Evolutionary conservation across 2,113 vertebrate species (phyloP).

Genomic region (Macrotus californicus): DNA sequence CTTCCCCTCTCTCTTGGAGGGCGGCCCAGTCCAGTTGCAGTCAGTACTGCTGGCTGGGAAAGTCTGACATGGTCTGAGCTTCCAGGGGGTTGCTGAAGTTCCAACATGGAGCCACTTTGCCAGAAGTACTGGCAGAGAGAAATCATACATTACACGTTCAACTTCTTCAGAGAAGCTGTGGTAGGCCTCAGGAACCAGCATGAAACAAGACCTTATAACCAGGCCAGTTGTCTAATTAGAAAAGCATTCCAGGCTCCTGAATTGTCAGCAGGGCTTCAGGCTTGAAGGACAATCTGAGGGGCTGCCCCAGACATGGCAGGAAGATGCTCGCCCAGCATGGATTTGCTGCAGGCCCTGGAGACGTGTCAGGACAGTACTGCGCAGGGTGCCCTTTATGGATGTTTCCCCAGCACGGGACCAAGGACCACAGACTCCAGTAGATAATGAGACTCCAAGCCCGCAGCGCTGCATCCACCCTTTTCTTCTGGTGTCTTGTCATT

Average conservation of each 20-base stretch:
- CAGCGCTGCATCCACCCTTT: background rate
- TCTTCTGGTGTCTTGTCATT: background rate
- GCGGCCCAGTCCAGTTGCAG: background rate
- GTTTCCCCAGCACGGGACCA: background rate
- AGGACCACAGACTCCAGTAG: background rate
- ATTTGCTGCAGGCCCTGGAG: slow-evolving; percentile 14
- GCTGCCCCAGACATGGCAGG: background rate
- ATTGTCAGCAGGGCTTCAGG: background rate
- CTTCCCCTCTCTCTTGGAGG: background rate
- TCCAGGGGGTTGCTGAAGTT: background rate
- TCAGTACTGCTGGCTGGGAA: background rate
- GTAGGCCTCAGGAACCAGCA: background rate
- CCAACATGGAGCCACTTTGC: background rate
- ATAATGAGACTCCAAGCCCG: background rate
- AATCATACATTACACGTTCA: background rate
- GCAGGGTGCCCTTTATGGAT: background rate
- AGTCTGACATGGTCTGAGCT: background rate
- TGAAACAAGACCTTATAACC: background rate
- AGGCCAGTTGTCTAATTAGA: background rate
- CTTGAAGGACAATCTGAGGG: background rate
- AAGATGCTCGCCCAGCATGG: background rate
- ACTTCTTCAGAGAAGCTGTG: background rate
- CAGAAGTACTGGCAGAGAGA: background rate
- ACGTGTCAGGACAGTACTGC: background rate
- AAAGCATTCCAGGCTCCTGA: background rate